Evolutionary conservation across 2,113 vertebrate species (phyloP), one percentile per base, ranked within the genome.

Genomic region (Chamaetylas fuelleborni): DNA sequence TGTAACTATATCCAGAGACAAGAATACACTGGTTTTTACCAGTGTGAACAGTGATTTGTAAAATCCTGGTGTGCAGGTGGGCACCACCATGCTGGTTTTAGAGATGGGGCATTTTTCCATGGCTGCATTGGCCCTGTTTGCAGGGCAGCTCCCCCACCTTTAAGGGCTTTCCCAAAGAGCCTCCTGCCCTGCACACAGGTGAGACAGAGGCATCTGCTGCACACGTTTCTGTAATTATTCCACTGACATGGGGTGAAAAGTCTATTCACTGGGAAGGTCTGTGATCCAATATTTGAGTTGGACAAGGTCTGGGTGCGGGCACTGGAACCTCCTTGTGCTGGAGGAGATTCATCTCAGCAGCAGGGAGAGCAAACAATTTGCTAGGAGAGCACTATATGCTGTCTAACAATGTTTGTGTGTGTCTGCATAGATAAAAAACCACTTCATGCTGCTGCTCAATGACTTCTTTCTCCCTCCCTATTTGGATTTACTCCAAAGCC

Each of bases 401-500:
- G 76, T 91, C 85, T 83, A 93, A 73, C 88, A 92, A 84, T 23
- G n/a, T 95, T 86, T 93, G 65, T 88, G 71, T 88, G 81, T 51
- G 48, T 48, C 64, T 67, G 53, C 31, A 58, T 6, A 74, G 42
- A 81, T 56, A 38, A 70, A 81, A 81, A 31, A 43, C 5, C 61
- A 77, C 88, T 92, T 67, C 33, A 20, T 34, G 50, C 67, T 65
- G 78, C 51, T 81, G 87, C 88, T 76, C 86, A 91, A 79, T 85
- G 54, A 71, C 34, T 91, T 50, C 64, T 88, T 78, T 83, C 61
- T 43, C 72, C 82, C 87, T 80, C 90, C 74, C 60, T 65, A 6
- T 66, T 43, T 97, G 96, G 92, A 90, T 76, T 66, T 29, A 28
- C 69, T 97, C 92, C 96, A 96, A 87, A 82, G 36, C 13, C 71